Conservation (phyloP, 2,797 vertebrate species). For the Melanotaenia boesemani region DNA sequence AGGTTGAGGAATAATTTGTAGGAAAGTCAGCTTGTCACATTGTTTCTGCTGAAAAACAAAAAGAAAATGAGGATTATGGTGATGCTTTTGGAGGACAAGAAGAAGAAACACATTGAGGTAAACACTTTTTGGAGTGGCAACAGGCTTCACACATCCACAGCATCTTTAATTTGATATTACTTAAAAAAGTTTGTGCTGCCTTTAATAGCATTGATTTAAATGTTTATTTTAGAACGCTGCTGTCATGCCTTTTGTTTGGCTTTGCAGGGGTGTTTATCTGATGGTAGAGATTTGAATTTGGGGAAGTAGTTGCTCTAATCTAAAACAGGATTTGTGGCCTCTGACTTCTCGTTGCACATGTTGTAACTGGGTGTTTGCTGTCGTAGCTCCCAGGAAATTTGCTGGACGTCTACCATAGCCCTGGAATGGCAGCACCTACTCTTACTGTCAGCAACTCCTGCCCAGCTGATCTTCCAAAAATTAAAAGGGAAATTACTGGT, state of each 20-base stretch:
- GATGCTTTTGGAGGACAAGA: conserved; percentile 76
- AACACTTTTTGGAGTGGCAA: conserved; percentile 12
- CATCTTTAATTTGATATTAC: too few relatives aligned
- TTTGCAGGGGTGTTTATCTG: background rate
- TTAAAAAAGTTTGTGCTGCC: background rate
- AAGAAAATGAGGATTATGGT: conserved; percentile 79
- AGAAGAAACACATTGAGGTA: conserved; percentile 76
- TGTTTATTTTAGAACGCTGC: background rate
- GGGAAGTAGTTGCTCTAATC: conserved; percentile 12
- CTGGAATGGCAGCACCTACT: conserved; percentile 84
- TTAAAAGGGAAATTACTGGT: conserved; percentile 88
- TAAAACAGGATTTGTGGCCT: conserved; percentile 3
- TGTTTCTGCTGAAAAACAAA: conserved; percentile 22
- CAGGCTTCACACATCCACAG: too few relatives aligned
- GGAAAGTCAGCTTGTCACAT: conserved; percentile 5
- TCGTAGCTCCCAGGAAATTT: conserved; percentile 90
- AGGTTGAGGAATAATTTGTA: conserved; percentile 15
- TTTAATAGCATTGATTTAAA: background rate
- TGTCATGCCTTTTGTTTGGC: background rate
- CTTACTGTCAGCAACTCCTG: conserved; percentile 94
- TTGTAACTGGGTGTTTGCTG: conserved; percentile 11
- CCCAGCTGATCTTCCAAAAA: conserved; percentile 91
- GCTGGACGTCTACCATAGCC: conserved; percentile 88
- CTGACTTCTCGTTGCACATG: background rate
- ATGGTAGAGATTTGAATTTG: background rate